Evolutionary conservation across 2,113 vertebrate species (phyloP).

Genomic region (Pungitius pungitius): DNA sequence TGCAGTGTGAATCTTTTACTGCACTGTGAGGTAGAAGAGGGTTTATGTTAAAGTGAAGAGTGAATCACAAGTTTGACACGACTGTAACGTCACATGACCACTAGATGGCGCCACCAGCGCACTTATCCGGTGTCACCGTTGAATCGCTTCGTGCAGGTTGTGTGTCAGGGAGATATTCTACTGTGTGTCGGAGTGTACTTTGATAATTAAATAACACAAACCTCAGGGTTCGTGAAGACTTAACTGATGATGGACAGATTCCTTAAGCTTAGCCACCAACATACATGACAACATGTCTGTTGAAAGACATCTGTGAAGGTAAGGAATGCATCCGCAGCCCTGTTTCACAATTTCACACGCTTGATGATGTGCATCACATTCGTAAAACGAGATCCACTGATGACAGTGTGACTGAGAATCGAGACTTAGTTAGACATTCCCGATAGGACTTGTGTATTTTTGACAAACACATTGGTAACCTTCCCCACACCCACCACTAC

Average conservation of each 20-base stretch:
- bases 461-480: not conserved
- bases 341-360: not conserved
- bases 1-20: not conserved
- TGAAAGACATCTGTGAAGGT: not conserved
- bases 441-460: not conserved
- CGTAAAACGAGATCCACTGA: not conserved
- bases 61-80: not conserved
- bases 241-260: not conserved
- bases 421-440: not conserved
- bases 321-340: not conserved
- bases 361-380: not conserved
- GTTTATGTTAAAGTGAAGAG: not conserved
- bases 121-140: not conserved
- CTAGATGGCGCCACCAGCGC: slow-evolving; percentile 42
- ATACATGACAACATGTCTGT: not conserved
- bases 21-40: not conserved
- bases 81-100: not conserved
- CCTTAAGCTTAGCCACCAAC: not conserved
- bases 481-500: not conserved
- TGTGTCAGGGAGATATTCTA: not conserved
- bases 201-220: not conserved
- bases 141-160: not conserved
- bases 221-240: not conserved
- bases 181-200: not conserved
- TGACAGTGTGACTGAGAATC: not conserved